phyloP scores from a whole-genome alignment of 2,888 invertebrate genomes.

The Diarsia brunnea region DNA sequence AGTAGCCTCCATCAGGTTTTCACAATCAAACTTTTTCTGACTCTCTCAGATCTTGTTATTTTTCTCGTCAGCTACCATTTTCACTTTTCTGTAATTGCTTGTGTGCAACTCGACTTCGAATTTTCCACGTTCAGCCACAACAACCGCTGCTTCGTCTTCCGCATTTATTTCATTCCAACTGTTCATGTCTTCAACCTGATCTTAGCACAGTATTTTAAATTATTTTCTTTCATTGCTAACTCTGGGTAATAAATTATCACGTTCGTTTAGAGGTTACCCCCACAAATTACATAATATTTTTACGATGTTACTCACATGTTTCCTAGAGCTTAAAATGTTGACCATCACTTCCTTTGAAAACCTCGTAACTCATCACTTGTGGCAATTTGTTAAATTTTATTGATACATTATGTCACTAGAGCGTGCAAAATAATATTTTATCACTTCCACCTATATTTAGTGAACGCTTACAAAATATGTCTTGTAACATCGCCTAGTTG shows the following conservation, averaged over 20 bases:
- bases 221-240: conserved; percentile 1
- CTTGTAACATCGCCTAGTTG: conserved; percentile 47
- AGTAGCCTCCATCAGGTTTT: not conserved
- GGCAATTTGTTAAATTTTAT: conserved; percentile 61
- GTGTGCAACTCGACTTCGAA: not conserved
- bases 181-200: not conserved
- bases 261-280: conserved; percentile 22
- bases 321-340: conserved; percentile 34
- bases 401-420: conserved; percentile 56
- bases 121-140: not conserved
- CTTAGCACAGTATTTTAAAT: not conserved
- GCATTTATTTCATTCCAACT: conserved; percentile 28
- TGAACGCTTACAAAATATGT: conserved; percentile 38
- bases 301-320: conserved; percentile 38
- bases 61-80: not conserved
- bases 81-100: not conserved
- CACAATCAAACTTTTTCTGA: not conserved
- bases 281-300: conserved; percentile 34
- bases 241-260: conserved; percentile 26
- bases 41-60: not conserved
- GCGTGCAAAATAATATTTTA: conserved; percentile 63
- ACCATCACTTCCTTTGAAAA: conserved; percentile 39
- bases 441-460: conserved; percentile 54
- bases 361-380: conserved; percentile 51
- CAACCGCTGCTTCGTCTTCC: conserved; percentile 15